These are phyloP conservation scores for Eudyptes chrysolophus DNA, from an alignment of 2,113 vertebrate species.

Conservation along the genomic window DNA sequence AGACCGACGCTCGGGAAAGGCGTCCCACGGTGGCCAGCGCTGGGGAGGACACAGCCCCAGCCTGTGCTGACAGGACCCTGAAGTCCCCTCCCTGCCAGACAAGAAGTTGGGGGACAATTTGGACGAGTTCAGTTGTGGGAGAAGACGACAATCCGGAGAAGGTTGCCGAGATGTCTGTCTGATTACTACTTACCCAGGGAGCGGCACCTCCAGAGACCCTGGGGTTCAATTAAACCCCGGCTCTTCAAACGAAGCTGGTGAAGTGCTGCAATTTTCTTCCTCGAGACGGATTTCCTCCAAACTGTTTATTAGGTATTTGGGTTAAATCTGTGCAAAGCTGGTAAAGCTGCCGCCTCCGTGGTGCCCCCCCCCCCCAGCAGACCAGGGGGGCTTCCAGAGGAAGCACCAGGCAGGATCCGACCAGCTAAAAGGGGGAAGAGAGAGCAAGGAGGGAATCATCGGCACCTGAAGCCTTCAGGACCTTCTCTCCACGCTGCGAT, in stretches of 20 bases:
- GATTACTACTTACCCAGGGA: neutral
- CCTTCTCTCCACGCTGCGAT: neutral
- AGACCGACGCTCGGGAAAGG: neutral
- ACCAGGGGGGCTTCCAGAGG: neutral
- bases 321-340: neutral
- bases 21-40: neutral
- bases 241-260: neutral
- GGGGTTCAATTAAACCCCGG: neutral
- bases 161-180: neutral
- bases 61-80: neutral
- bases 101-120: neutral
- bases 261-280: neutral
- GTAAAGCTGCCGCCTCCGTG: neutral
- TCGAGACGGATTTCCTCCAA: neutral
- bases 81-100: neutral
- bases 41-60: neutral
- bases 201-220: neutral
- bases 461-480: neutral
- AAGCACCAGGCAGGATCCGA: neutral
- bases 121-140: neutral
- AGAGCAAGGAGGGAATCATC: neutral
- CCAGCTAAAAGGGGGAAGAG: neutral
- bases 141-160: neutral
- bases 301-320: neutral
- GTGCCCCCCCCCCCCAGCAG: neutral